Conservation (phyloP, 2,888 invertebrate species). For the Junonia oenone region DNA sequence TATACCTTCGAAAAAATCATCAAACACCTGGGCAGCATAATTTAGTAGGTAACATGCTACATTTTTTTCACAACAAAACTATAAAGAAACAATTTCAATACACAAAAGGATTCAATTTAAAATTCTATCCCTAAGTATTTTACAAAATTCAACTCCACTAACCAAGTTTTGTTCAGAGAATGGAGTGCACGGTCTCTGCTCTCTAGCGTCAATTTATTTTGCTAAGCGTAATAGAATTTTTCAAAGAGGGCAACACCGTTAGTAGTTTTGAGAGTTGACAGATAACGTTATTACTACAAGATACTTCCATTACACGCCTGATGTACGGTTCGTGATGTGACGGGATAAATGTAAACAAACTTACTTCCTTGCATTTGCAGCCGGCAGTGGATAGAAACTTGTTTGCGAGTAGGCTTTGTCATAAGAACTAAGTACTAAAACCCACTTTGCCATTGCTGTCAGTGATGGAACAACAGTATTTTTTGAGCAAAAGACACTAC, state of each 20-base stretch:
- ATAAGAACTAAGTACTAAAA: background rate
- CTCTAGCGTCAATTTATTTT: slow-evolving; percentile 46
- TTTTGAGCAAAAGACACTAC: too few relatives aligned
- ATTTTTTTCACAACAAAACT: background rate
- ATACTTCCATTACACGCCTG: slow-evolving; percentile 45
- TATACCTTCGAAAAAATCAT: too few relatives aligned
- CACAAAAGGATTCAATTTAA: slow-evolving; percentile 10
- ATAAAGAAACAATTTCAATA: background rate
- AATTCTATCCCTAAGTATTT: slow-evolving; percentile 12
- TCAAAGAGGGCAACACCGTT: slow-evolving; percentile 38
- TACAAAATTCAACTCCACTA: slow-evolving; percentile 10
- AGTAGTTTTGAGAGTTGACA: slow-evolving; percentile 45
- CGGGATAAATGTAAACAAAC: slow-evolving; percentile 26
- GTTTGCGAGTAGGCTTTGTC: too few relatives aligned
- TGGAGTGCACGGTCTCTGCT: slow-evolving; percentile 19
- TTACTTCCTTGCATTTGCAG: slow-evolving; percentile 7
- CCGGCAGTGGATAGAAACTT: background rate
- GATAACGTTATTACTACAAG: slow-evolving; percentile 49
- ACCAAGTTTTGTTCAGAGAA: slow-evolving; percentile 12
- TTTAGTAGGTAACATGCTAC: too few relatives aligned
- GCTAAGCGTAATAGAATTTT: slow-evolving; percentile 42
- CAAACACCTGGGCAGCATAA: too few relatives aligned
- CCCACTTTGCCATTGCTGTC: background rate
- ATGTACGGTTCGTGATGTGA: slow-evolving; percentile 26
- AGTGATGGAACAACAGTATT: too few relatives aligned